These are phyloP conservation scores for Lycopodina hypogea DNA, from an alignment of 37 sponge, comb jelly and placozoan species.

Conservation along the genomic window DNA sequence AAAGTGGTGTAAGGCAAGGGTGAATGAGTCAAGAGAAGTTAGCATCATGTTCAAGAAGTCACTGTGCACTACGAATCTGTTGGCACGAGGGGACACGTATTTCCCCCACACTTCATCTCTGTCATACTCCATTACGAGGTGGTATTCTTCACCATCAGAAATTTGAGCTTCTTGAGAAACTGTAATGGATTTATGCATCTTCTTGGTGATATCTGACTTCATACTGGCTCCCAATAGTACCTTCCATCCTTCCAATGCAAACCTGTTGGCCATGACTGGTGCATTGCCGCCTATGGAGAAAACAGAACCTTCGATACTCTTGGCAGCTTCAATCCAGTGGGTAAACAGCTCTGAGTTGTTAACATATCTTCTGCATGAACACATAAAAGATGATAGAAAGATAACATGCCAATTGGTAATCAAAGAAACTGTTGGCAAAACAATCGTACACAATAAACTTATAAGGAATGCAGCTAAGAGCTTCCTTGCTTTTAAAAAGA, in stretches of 20 bases:
- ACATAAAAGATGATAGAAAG: not conserved
- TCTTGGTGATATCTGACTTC: conserved; percentile 1
- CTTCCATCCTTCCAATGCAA: conserved; percentile 70
- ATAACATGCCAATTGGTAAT: not conserved
- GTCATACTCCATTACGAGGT: conserved; percentile 72
- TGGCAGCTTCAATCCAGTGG: conserved; percentile 10
- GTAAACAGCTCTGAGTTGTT: conserved; percentile 23
- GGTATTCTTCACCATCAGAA: conserved; percentile 36
- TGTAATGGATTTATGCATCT: conserved; percentile 19
- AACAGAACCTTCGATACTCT: not conserved
- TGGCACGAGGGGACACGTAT: conserved; percentile 59
- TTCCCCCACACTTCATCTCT: conserved; percentile 59
- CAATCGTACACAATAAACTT: not conserved
- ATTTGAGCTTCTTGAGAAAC: conserved; percentile 4
- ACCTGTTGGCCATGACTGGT: conserved; percentile 71
- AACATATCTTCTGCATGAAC: conserved; percentile 40
- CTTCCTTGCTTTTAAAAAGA: no score
- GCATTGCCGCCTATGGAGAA: conserved; percentile 73
- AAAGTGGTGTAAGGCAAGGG: conserved; percentile 15
- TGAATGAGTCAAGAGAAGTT: conserved; percentile 51
- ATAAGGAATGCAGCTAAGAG: not conserved
- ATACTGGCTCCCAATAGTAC: conserved; percentile 63
- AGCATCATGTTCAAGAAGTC: conserved; percentile 69
- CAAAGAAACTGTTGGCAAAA: not conserved
- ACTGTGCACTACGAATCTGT: conserved; percentile 70